Base-by-base conservation (phyloP, 2,113 vertebrate genomes). In the Sterrhoptilus dennistouni region DNA sequence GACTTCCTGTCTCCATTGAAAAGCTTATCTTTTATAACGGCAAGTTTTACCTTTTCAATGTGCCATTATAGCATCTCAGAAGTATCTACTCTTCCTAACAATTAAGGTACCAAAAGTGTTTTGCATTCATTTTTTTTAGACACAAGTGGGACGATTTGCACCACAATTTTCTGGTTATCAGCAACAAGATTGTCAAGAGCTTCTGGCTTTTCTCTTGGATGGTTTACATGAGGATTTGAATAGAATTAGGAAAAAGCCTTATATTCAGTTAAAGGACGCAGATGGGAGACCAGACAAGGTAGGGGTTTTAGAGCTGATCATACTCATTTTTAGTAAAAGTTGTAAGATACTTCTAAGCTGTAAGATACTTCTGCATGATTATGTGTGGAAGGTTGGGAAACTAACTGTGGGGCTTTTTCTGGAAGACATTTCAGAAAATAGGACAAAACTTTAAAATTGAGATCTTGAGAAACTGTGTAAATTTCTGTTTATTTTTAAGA, bases 131-230 rank as follows among this genome's bases (percentile, higher is more conserved):
- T 61, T 92, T 77, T 92, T 94, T 36, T 88, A 99, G 99, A 99
- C 99, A 64, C 99, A 99, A 91, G 99, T 99, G 93, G 99, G 99
- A 93, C 98, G 99, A 64, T 99, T 99, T 87, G 99, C 99, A 63
- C 99, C 99, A 24, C 99, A 99, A 54, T 99, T 99, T 97, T 99
- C 99, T 78, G 99, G 99, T 69, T 99, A 99, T 98, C 99, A 99
- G 83, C 99, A 99, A 93, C 99, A 99, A 97, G 99, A 99, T 95
- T 99, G 99, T 90, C 99, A 99, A 56, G 99, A 99, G 97, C 98
- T 99, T 12, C 96, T 99, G 93, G 99, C 99, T 93, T 99, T 99
- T 95, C 98, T 99, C n/a, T 97, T 99, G 89, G 99, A 99, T 83
- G 99, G 99, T 52, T 98, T 99, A 82, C 99, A 99, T 53, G 99